These are phyloP conservation scores for Aphelinus certus DNA, from an alignment of 1,140 invertebrate genomes.

Conservation along the genomic window DNA sequence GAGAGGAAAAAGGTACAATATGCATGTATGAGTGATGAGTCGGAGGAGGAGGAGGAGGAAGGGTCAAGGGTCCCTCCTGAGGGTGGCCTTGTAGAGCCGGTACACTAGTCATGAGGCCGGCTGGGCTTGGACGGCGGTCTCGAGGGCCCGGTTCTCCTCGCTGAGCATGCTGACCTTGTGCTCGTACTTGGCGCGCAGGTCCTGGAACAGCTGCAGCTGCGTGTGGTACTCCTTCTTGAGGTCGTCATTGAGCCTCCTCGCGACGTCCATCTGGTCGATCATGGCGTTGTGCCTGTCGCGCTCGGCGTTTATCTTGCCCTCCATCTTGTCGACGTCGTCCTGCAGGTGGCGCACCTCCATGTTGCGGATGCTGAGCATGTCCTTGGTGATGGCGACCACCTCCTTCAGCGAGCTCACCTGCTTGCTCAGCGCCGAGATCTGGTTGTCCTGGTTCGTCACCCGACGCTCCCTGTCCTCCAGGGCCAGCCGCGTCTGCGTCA, in stretches of 20 bases:
- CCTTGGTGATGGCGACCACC: conserved; percentile 79
- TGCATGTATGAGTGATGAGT: no score
- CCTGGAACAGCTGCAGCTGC: conserved; percentile 74
- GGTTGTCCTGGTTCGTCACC: conserved; percentile 73
- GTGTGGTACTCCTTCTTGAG: conserved; percentile 79
- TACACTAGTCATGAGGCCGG: conserved; percentile 39
- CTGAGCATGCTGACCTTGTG: conserved; percentile 62
- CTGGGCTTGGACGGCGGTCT: conserved; percentile 36
- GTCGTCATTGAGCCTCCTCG: conserved; percentile 75
- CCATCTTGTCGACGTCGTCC: conserved; percentile 76
- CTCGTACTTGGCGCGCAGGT: conserved; percentile 64
- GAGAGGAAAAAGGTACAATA: no score
- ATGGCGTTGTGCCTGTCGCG: conserved; percentile 74
- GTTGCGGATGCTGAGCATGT: conserved; percentile 79
- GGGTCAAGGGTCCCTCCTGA: conserved; percentile 26
- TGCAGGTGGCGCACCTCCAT: conserved; percentile 77
- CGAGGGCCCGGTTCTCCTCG: conserved; percentile 58
- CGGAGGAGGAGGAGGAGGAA: no score
- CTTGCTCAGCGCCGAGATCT: conserved; percentile 75
- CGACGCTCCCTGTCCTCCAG: conserved; percentile 51
- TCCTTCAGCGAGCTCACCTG: conserved; percentile 80
- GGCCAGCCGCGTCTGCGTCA: conserved; percentile 51
- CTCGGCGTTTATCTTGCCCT: conserved; percentile 74
- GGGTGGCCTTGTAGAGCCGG: conserved; percentile 21
- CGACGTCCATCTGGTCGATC: conserved; percentile 74